Conservation (phyloP, 2,113 vertebrate genomes). For the Rhombomys opimus region DNA sequence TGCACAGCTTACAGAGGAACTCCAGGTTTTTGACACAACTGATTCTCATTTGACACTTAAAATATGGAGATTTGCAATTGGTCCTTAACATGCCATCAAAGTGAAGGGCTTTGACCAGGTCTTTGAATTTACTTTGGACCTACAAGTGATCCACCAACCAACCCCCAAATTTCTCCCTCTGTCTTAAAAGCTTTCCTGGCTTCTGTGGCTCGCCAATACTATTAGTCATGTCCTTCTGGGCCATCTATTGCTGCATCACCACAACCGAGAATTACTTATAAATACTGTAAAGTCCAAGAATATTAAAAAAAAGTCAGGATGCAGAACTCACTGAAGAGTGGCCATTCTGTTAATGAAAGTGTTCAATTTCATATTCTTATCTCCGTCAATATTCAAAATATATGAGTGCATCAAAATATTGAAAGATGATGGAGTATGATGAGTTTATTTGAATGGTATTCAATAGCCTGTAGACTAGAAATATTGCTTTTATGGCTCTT, state of each 20-base stretch:
- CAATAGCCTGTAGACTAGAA: neutral
- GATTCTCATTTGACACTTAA: constrained; percentile 80
- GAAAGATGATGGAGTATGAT: neutral
- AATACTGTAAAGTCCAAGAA: constrained; percentile 96
- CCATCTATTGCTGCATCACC: constrained; percentile 96
- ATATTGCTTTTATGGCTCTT: neutral
- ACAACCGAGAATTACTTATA: constrained; percentile 96
- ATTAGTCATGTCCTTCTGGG: constrained; percentile 94
- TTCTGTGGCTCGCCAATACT: constrained; percentile 96
- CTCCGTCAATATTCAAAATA: neutral
- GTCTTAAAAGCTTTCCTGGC: constrained; percentile 98
- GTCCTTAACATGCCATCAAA: constrained; percentile 97
- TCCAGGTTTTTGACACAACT: constrained; percentile 53
- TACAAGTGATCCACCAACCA: constrained; percentile 94
- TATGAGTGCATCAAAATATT: neutral
- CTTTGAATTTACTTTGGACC: constrained; percentile 94
- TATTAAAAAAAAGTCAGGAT: constrained; percentile 96
- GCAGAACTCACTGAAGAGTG: constrained; percentile 91
- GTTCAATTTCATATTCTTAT: neutral
- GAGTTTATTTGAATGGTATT: neutral
- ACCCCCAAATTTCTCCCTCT: constrained; percentile 95
- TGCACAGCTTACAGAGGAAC: constrained; percentile 57
- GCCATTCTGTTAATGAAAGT: neutral
- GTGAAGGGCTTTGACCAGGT: constrained; percentile 94
- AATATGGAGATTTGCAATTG: constrained; percentile 95